These are phyloP conservation scores for Plusia festucae DNA, from an alignment of 2,888 invertebrate genomes.

Conservation along the genomic window DNA sequence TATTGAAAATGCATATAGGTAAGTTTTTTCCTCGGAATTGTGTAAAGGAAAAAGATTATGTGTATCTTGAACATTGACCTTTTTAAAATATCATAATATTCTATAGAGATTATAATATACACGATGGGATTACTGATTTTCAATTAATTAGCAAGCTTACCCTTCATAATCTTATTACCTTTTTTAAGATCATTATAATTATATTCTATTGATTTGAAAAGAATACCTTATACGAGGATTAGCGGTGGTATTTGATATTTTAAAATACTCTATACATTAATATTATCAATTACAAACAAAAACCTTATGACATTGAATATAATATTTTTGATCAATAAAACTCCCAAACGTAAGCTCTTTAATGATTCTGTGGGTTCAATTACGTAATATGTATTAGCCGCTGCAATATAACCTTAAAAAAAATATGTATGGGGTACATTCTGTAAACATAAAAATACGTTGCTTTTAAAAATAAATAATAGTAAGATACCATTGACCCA, in stretches of 20 bases:
- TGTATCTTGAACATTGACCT: neutral
- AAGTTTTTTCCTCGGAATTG: neutral
- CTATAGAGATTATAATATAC: too few species aligned
- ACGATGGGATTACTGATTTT: neutral
- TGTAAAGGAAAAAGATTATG: neutral
- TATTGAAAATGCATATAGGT: too few species aligned
- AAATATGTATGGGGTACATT: too few species aligned
- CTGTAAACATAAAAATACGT: too few species aligned
- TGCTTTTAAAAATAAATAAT: too few species aligned
- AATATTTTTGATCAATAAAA: neutral
- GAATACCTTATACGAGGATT: neutral
- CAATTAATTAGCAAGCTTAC: neutral
- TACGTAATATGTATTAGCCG: neutral
- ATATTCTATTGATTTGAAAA: neutral
- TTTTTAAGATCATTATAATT: neutral
- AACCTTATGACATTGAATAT: neutral
- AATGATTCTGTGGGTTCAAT: conserved; percentile 1
- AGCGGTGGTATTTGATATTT: neutral
- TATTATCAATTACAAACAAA: neutral
- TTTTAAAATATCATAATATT: neutral
- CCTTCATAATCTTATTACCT: neutral
- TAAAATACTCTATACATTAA: neutral
- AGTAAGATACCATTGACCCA: too few species aligned
- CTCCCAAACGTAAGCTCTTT: neutral
- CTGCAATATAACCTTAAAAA: too few species aligned